Evolutionary conservation across 2,888 invertebrate genomes (phyloP), one percentile per base, ranked within the genome.

Genomic region (Latheticus oryzae): DNA sequence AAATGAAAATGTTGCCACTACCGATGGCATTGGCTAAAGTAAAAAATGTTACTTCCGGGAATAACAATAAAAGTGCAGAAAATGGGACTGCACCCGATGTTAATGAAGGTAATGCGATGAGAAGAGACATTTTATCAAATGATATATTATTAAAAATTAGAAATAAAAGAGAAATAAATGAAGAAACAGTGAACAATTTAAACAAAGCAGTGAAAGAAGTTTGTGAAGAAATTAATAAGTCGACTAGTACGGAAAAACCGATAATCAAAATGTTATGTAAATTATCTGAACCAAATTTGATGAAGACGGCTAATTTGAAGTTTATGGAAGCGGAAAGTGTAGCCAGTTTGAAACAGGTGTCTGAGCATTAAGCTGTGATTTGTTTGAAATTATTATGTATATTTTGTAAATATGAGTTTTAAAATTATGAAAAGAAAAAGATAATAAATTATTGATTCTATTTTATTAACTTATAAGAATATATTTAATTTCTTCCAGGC

Each of bases 121-220:
- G 65, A 61, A 56, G 64, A 24, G 65, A 67, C 40, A 67, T 63
- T 47, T 30, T 62, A 47, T 61, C 63, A n/a, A 54, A 57, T 3
- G 28, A 53, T 37, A 19, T 21, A 1, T 11, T 17, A 19, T 16
- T n/a, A 11, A 32, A 35, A 13, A n/a, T 12, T 7, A 26, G 55
- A 8, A 16, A 9, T 2, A 55, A 55, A 30, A 40, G 56, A 16
- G 55, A 55, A 7, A 15, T 24, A 3, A n/a, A 26, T 8, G 30
- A 45, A 16, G 16, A 8, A 3, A 30, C 15, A 23, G 15, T 42
- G 9, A 30, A 45, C 5, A 53, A 53, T 5, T 19, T 53, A 3
- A 38, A 51, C 17, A 32, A 30, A 30, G 38, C 40, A 28, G 15
- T 55, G n/a, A 55, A 48, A 7, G 24, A 38, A 21, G 56, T 56